Evolutionary conservation across 2,113 vertebrate genomes (phyloP).

Genomic region (Limnothrissa miodon): DNA sequence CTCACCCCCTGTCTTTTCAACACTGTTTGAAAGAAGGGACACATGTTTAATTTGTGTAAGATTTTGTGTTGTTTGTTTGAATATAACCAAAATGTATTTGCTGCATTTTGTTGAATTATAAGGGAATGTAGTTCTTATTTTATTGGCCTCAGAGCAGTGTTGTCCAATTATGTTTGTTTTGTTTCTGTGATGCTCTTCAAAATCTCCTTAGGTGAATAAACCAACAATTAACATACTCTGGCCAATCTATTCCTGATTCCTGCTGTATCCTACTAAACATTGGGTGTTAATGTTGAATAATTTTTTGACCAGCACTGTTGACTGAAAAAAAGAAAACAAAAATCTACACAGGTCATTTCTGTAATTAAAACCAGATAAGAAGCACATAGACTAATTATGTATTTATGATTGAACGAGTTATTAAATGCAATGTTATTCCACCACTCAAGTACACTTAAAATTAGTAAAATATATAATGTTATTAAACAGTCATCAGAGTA

Average conservation of each 20-base stretch:
- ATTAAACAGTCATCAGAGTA: not conserved
- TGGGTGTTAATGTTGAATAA: not conserved
- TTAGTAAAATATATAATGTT: not conserved
- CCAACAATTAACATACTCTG: constrained; percentile 37
- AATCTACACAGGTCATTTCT: not conserved
- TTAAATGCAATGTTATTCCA: constrained; percentile 10
- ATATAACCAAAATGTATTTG: constrained; percentile 62
- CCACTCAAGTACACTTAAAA: not conserved
- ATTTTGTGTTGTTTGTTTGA: constrained; percentile 49
- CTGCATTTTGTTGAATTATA: constrained; percentile 61
- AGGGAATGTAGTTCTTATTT: constrained; percentile 54
- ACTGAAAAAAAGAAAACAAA: not conserved
- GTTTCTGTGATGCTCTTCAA: constrained; percentile 44
- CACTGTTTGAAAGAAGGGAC: constrained; percentile 40
- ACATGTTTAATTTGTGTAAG: constrained; percentile 55
- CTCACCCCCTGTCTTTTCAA: constrained; percentile 31
- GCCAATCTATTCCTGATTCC: not conserved
- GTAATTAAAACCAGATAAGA: not conserved
- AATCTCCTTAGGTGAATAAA: constrained; percentile 64
- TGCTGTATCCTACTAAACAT: not conserved
- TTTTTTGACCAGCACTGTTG: not conserved
- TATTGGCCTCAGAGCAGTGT: constrained; percentile 38
- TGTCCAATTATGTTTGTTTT: constrained; percentile 33
- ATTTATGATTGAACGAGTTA: constrained; percentile 1
- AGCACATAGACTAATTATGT: not conserved